phyloP scores from a whole-genome alignment of 2,797 vertebrate genomes.

The Oryzias sinensis region DNA sequence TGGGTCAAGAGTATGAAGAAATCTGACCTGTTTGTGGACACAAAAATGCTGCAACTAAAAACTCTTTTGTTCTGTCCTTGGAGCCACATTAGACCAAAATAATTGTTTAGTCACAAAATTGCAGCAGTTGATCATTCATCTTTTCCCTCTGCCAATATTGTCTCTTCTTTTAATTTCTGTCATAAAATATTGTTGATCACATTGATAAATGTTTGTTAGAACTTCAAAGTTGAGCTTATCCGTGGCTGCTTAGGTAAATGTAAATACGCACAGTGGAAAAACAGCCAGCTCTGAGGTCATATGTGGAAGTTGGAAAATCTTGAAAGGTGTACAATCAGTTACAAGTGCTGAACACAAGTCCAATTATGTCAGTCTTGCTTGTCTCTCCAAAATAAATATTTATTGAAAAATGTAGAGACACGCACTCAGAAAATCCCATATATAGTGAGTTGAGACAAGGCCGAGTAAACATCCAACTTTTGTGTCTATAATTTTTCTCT shows the following conservation, averaged over 20 bases:
- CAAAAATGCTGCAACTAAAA: no score
- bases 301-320: conserved; percentile 37
- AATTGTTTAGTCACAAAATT: no score
- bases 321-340: conserved; percentile 7
- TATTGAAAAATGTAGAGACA: conserved; percentile 11
- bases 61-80: no score
- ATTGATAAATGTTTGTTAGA: no score
- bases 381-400: conserved; percentile 17
- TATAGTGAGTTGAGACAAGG: background rate
- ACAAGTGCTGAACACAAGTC: conserved; percentile 3
- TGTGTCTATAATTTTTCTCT: background rate
- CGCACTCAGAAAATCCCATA: background rate
- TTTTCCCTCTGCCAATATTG: no score
- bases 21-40: no score
- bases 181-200: no score
- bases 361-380: conserved; percentile 8
- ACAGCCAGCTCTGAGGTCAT: conserved; percentile 35
- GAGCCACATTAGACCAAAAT: no score
- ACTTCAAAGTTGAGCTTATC: conserved; percentile 9
- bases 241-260: conserved; percentile 21
- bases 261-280: conserved; percentile 46
- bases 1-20: no score
- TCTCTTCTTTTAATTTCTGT: no score
- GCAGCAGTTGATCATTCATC: no score
- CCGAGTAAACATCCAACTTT: conserved; percentile 15